Base-by-base conservation (phyloP, 64 coral and sea anemone genomes). In the Stichodactyla helianthus region DNA sequence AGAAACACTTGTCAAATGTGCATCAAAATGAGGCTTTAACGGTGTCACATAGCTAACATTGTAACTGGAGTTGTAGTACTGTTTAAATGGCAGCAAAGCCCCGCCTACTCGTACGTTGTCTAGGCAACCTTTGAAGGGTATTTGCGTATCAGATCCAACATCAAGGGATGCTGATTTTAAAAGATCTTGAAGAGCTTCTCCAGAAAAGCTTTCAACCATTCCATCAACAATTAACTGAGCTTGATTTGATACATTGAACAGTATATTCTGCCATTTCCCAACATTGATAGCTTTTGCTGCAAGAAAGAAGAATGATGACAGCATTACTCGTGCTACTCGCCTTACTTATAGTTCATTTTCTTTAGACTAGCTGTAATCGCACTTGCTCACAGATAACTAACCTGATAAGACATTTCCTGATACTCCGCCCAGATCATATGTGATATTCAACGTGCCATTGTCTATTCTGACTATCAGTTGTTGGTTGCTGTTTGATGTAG, bases 41-140 rank as follows among this genome's bases (percentile, higher is more conserved):
- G 94, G 91, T n/a, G 85, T 88, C 85, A 93, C 92, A 59, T 90
- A 51, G 78, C 91, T 97, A 12, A 93, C 85, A 55, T 97, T 97
- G 23, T 87, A 90, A 26, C 78, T 90, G 5, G 61, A 59, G 82
- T 97, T 93, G 79, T 97, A 97, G 71, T 90, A 97, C 27, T 87
- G 81, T 28, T 92, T 79, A 77, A 97, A 97, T 53, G 94, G 91
- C 31, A 97, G 80, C 83, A 97, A 89, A 54, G 88, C 82, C 9
- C 91, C 91, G 35, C 94, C 91, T 35, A 97, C 88, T 35, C 92
- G 85, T 6, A 97, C 17, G 81, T 90, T 90, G 74, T 80, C 74
- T 55, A 97, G 86, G 53, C 94, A 93, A 25, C 94, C 94, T 87
- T 97, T 97, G 70, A 93, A 93, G 2, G 60, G 20, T 20, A 64